Evolutionary conservation across 1,140 invertebrate genomes (phyloP), one percentile per base, ranked within the genome.

Genomic region (Drosophila eugracilis): DNA sequence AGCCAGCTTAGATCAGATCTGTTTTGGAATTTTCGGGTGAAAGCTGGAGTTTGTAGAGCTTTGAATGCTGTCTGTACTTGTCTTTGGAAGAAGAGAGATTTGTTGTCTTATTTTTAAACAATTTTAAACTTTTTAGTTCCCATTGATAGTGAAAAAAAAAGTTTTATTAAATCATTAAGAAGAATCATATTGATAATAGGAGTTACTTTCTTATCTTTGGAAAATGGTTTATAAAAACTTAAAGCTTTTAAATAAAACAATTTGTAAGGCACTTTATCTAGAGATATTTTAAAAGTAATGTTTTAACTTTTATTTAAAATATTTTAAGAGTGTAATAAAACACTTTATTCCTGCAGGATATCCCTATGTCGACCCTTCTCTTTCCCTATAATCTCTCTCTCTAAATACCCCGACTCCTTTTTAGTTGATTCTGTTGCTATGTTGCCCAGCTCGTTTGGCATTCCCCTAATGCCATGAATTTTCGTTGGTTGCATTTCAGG

Each of bases 381-480:
- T 2, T 2, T 7, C 9, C 9, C 41, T n/a, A 15, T 36, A 65
- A 62, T 65, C 41, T 48, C 57, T 63, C 57, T 65, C 57, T 63
- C 57, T 65, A 65, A 65, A 65, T 65, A 65, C 24, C 60, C 24
- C 60, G 57, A 37, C 57, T 65, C 30, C 36, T 32, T 21, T 21
- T 54, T 44, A 42, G 74, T 75, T 74, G 48, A 65, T 78, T 73
- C 55, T 48, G 53, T 71, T 76, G 69, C 47, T 32, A 26, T 58
- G 49, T 49, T 74, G 72, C 44, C 50, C 65, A 69, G 44, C 81
- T 86, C 76, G 73, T 75, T 80, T 75, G 81, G 81, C 81, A 86
- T 85, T 80, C 77, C 83, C 81, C 75, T 78, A 86, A 86, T 86
- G 71, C 81, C 81, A 81, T 81, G 81, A 70, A 86, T 86, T 86